These are phyloP conservation scores for Campylorhamphus procurvoides DNA, from an alignment of 2,113 vertebrate species.

Conservation along the genomic window DNA sequence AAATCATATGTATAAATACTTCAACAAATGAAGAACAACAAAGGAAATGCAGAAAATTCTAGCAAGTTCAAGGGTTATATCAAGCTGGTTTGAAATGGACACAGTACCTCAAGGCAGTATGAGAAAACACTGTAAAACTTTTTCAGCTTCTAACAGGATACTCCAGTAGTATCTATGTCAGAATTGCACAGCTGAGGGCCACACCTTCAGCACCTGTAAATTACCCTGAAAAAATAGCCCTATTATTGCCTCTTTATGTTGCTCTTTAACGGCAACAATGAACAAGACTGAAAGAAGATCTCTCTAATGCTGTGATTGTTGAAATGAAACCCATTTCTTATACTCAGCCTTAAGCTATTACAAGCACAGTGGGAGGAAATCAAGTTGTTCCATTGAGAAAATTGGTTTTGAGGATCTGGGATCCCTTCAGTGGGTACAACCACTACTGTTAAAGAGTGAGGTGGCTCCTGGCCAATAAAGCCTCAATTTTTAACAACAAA, in stretches of 20 bases:
- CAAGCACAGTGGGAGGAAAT: conserved; percentile 31
- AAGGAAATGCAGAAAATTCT: neutral
- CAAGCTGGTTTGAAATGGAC: neutral
- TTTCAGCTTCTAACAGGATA: neutral
- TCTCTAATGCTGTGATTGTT: conserved; percentile 3
- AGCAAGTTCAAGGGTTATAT: neutral
- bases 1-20: neutral
- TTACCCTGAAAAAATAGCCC: neutral
- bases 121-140: neutral
- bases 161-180: neutral
- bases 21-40: neutral
- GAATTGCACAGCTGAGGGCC: neutral
- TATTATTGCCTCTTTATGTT: neutral
- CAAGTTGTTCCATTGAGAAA: conserved; percentile 44
- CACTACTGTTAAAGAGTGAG: neutral
- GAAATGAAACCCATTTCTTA: conserved; percentile 25
- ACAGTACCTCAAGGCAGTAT: neutral
- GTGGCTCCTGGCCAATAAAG: neutral
- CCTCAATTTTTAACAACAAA: neutral
- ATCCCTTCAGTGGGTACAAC: neutral
- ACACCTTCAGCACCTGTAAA: neutral
- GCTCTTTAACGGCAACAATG: conserved; percentile 11
- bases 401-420: neutral
- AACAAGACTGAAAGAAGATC: conserved; percentile 11
- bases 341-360: neutral